A percentile compares a stretch with the other conserved stretches of the same genome.
phyloP scores from a whole-genome alignment of 1,140 invertebrate genomes.

The Ceratina japonica region DNA sequence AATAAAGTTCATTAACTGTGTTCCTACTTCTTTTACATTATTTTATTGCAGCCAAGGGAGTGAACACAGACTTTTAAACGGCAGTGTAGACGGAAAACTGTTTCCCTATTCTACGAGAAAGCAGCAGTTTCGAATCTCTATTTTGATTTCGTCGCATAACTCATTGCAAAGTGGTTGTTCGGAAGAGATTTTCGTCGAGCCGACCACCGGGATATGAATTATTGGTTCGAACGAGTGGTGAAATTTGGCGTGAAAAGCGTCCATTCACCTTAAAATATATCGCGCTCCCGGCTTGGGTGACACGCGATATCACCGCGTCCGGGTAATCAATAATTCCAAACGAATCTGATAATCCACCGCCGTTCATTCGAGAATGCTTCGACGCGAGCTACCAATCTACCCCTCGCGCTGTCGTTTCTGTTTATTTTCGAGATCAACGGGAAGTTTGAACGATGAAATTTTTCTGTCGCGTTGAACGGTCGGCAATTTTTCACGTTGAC shows the following conservation, averaged over 20 bases:
- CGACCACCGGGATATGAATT: background rate
- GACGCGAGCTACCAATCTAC: background rate
- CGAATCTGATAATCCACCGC: slow-evolving; percentile 17
- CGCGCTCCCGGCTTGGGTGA: slow-evolving; percentile 6
- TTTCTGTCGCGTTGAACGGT: background rate
- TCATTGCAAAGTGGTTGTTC: no score
- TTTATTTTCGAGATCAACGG: slow-evolving; percentile 14
- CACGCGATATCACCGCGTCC: slow-evolving; percentile 4
- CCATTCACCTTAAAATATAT: slow-evolving; percentile 12
- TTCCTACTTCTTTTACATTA: no score
- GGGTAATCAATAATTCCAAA: slow-evolving; percentile 20
- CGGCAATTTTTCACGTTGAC: slow-evolving; percentile 3
- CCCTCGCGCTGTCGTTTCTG: background rate
- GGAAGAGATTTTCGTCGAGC: background rate
- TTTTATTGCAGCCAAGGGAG: no score
- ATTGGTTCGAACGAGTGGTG: background rate
- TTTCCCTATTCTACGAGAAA: no score
- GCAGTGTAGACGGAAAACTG: background rate
- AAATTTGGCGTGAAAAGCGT: slow-evolving; percentile 6
- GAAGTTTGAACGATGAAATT: background rate
- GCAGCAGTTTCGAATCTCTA: background rate
- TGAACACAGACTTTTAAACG: no score
- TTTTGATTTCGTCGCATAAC: background rate
- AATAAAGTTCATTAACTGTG: no score
- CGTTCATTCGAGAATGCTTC: background rate